Conservation (phyloP, 2,113 vertebrate species). For the Colaptes auratus region DNA sequence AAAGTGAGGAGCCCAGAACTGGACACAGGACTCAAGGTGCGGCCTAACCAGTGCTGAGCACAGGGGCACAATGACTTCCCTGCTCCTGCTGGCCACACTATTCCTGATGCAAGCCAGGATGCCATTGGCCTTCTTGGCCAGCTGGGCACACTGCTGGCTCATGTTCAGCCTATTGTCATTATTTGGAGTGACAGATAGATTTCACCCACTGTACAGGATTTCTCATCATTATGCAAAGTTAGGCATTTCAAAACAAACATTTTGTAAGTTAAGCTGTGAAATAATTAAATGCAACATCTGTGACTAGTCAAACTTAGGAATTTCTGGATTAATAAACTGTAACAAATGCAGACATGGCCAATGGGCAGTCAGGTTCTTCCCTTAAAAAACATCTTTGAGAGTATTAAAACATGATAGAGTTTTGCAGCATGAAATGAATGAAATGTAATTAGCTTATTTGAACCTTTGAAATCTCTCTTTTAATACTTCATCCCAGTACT, state of each 20-base stretch:
- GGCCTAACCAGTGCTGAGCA: too few species aligned
- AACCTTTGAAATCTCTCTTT: conserved; percentile 11
- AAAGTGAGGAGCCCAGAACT: too few species aligned
- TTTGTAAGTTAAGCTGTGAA: not conserved
- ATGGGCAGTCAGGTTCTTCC: not conserved
- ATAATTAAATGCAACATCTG: not conserved
- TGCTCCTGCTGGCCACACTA: too few species aligned
- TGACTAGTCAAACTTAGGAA: not conserved
- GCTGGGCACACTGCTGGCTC: too few species aligned
- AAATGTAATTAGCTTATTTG: not conserved
- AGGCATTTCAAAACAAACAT: not conserved
- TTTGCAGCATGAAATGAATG: not conserved
- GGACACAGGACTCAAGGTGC: too few species aligned
- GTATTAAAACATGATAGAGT: not conserved
- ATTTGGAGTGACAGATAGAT: not conserved
- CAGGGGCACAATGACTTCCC: too few species aligned
- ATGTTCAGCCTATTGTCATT: too few species aligned
- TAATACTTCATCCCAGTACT: not conserved
- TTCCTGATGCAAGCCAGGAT: too few species aligned
- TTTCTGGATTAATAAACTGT: not conserved
- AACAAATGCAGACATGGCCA: not conserved
- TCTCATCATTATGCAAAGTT: not conserved
- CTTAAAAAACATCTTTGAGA: not conserved
- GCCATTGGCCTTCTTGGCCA: too few species aligned
- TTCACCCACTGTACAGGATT: not conserved